Base-by-base conservation (phyloP, 2,888 invertebrate species). In the Lycocerus yunnanus region DNA sequence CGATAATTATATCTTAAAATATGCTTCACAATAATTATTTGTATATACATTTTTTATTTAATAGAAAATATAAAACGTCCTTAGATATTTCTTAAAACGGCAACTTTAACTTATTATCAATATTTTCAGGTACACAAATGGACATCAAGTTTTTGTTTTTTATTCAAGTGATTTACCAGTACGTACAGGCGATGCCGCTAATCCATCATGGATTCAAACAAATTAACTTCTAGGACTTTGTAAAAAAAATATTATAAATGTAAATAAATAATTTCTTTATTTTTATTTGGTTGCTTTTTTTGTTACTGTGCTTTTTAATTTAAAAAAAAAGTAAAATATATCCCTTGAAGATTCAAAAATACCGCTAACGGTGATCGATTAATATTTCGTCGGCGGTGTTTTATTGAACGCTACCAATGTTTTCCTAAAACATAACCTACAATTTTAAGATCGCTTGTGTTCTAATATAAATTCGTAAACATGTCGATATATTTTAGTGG, bases 401-500 rank as follows among this genome's bases (percentile, higher is more conserved):
- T n/a, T 13, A 1, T 6, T n/a, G n/a, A n/a, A 43, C 43, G 43
- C 43, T 43, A n/a, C 43, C n/a, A 6, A 2, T n/a, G n/a, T n/a
- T 43, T n/a, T n/a, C 43, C n/a, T n/a, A n/a, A 4, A 6, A 43
- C 43, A 43, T 43, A 43, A 43, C 43, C 43, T 43, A 43, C n/a
- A 43, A 43, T 43, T 43, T 43, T 1, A 43, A 8, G 43, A 43
- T n/a, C 2, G 6, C n/a, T 43, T n/a, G n/a, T 43, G 43, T n/a
- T 61, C 6, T 13, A 60, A 60, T 1, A 13, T 15, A 60, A 15
- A 15, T 60, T 61, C 13, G 1, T 10, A 68, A 89, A 85, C 86
- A 94, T 95, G 95, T 94, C 95, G 80, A 90, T 95, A 85, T 90
- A 91, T 73, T 91, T 89, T 81, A 93, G 92, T 87, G 95, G 95